Evolutionary conservation across 2,888 invertebrate species (phyloP), one percentile per base, ranked within the genome.

Genomic region (Chymomyza caudatula): DNA sequence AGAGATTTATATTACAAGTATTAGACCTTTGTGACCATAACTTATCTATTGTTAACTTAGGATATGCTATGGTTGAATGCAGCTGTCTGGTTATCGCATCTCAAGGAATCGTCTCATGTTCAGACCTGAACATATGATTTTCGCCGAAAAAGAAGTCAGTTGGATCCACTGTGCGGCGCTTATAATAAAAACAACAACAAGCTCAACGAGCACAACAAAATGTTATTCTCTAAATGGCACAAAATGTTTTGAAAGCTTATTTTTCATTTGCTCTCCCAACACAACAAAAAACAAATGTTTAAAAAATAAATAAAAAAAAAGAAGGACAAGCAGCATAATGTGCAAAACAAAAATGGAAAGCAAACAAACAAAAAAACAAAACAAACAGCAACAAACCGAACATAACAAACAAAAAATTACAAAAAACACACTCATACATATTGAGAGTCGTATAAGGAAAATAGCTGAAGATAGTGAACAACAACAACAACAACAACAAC

Each of bases 211-310:
- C 72, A 60, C 54, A 73, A 63, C 72, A 60, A 81, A 85, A 78
- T 82, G 82, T 85, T 82, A 74, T 82, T 82, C 82, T 77, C 79
- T 85, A 85, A 86, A 86, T 82, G 83, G 85, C 79, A 85, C 80
- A 86, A 86, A 82, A 82, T 85, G 80, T 85, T 83, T 79, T 83
- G 75, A 79, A 82, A 82, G 82, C 83, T 86, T 85, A 82, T 82
- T 82, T 82, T 82, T 82, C 82, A 82, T 82, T 82, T 82, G 83
- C 73, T 73, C 64, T 71, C 67, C 68, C 74, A 65, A 69, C 71
- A 60, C 75, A 64, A 69, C 54, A 77, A 70, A 81, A 76, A 76
- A 52, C 73, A 65, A 47, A 47, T 19, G 47, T 37, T 37, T 11
- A 37, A 63, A 63, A 76, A 62, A 49, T 6, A 66, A 43, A 62